Evolutionary conservation across 2,113 vertebrate genomes (phyloP).

Genomic region (Elephas maximus): DNA sequence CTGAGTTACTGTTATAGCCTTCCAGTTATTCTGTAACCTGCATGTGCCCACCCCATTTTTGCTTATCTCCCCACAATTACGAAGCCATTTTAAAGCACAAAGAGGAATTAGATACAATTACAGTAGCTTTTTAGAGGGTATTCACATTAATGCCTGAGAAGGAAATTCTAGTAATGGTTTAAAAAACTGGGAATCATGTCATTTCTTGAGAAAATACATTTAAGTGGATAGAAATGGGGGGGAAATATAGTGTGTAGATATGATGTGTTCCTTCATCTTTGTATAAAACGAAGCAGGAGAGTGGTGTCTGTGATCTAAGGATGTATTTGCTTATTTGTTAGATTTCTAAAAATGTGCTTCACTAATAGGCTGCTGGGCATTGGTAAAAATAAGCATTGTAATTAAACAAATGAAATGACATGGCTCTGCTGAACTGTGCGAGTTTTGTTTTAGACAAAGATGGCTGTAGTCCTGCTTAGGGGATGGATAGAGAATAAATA

Average conservation of each 20-base stretch:
- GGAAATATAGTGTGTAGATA: slow-evolving; percentile 14
- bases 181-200: neutral
- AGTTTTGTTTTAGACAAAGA: slow-evolving; percentile 25
- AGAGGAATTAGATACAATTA: neutral
- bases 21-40: neutral
- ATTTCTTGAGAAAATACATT: slow-evolving; percentile 56
- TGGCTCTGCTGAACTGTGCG: slow-evolving; percentile 28
- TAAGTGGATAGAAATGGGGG: slow-evolving; percentile 19
- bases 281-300: slow-evolving; percentile 58
- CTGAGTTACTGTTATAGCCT: neutral
- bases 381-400: slow-evolving; percentile 78
- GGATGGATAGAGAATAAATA: neutral
- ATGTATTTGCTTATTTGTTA: slow-evolving; percentile 67
- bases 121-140: neutral
- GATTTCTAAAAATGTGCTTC: slow-evolving; percentile 74
- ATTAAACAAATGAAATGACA: slow-evolving; percentile 63
- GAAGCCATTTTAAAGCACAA: slow-evolving; percentile 15
- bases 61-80: neutral
- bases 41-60: neutral
- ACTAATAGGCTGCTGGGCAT: neutral
- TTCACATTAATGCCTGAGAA: neutral
- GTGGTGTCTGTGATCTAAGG: slow-evolving; percentile 53
- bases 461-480: neutral
- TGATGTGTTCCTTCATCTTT: slow-evolving; percentile 52
- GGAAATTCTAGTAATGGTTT: slow-evolving; percentile 39